Percentiles rank a stretch among this genome's conserved stretches.
phyloP scores from a whole-genome alignment of 2,797 vertebrate species.

The Peromyscus attwateri region DNA sequence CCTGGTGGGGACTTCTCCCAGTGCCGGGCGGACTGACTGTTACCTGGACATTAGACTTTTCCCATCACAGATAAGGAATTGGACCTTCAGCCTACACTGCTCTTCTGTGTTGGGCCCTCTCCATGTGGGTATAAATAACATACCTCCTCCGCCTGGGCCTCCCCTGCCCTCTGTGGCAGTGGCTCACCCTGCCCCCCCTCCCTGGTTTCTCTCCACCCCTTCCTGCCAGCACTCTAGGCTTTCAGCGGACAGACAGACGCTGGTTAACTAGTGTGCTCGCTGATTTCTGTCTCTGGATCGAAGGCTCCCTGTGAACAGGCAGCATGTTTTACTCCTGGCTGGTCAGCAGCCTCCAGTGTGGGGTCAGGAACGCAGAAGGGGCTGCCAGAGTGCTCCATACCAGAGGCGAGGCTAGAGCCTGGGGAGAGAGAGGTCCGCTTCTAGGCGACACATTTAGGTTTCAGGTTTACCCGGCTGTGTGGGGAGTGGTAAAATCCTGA shows the following conservation, averaged over 20 bases:
- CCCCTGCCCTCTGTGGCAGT: fast-evolving
- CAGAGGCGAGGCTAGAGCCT: neutral
- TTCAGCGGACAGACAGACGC: no score
- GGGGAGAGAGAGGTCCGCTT: neutral
- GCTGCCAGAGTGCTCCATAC: neutral
- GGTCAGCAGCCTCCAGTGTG: neutral
- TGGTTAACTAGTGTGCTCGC: neutral
- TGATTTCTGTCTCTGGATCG: neutral
- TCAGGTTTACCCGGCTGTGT: neutral
- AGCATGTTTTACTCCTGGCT: neutral
- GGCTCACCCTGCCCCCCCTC: neutral
- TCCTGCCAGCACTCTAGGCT: neutral
- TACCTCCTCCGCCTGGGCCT: neutral
- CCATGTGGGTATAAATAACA: neutral
- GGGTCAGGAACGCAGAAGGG: fast-evolving
- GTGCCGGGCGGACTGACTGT: neutral
- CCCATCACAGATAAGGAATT: neutral
- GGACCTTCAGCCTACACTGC: neutral
- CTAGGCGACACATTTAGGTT: neutral
- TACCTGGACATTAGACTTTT: neutral
- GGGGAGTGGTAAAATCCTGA: neutral
- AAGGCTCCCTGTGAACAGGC: neutral
- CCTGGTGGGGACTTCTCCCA: neutral
- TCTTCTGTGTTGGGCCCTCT: no score
- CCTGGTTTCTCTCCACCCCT: neutral